phyloP scores from a whole-genome alignment of 2,113 vertebrate genomes.

The Pangasianodon gigas region DNA sequence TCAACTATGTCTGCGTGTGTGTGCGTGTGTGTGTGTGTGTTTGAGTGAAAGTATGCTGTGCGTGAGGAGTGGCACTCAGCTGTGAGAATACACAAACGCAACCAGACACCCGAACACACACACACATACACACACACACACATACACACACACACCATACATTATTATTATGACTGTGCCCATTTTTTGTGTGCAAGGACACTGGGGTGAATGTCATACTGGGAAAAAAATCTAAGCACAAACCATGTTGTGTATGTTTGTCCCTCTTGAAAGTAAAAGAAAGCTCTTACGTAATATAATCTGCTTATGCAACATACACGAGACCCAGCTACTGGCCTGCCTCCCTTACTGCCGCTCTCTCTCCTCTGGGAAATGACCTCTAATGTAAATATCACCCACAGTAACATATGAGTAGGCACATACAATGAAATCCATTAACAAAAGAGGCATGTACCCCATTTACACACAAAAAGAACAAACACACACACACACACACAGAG shows the following conservation, averaged over 20 bases:
- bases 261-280: constrained; percentile 51
- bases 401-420: constrained; percentile 24
- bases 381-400: constrained; percentile 39
- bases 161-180: background rate
- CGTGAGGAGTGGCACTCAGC: constrained; percentile 40
- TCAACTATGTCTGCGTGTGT: background rate
- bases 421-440: background rate
- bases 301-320: constrained; percentile 70
- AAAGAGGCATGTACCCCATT: background rate
- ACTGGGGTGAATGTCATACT: constrained; percentile 32
- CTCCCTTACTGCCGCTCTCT: background rate
- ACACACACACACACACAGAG: background rate
- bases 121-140: background rate
- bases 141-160: background rate
- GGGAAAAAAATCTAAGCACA: constrained; percentile 31
- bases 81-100: constrained; percentile 42
- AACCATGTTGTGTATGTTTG: constrained; percentile 54
- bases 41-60: constrained; percentile 20
- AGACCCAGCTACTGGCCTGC: constrained; percentile 33
- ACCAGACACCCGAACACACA: background rate
- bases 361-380: constrained; percentile 39
- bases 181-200: constrained; percentile 21
- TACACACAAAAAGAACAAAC: background rate
- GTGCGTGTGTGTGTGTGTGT: constrained; percentile 8
- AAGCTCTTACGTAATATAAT: constrained; percentile 70